A percentile compares a stretch with the other conserved stretches of the same genome.
These are phyloP conservation scores for Chanos chanos DNA, from an alignment of 2,797 vertebrate species.

Conservation along the genomic window DNA sequence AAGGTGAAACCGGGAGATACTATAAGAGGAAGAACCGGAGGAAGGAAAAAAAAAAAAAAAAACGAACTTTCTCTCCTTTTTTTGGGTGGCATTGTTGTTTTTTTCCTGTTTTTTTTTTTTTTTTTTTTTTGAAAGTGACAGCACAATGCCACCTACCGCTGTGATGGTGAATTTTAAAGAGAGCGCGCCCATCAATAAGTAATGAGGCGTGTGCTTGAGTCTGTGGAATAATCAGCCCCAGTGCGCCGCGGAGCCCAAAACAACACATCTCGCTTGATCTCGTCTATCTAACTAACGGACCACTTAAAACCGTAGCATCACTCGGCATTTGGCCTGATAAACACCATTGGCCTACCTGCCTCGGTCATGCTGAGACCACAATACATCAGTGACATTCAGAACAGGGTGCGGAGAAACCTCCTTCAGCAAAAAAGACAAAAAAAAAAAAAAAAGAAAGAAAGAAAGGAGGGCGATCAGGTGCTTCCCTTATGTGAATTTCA, in stretches of 20 bases:
- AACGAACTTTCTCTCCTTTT: background rate
- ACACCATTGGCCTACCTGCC: slow-evolving; percentile 17
- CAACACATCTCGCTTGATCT: slow-evolving; percentile 31
- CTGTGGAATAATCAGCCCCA: slow-evolving; percentile 40
- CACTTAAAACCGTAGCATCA: slow-evolving; percentile 25
- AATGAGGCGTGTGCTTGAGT: slow-evolving; percentile 28
- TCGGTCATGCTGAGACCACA: slow-evolving; percentile 2
- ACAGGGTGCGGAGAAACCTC: no score
- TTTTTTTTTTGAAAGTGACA: slow-evolving; percentile 39
- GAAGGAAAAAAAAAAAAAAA: background rate
- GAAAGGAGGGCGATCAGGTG: background rate
- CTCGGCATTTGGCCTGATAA: slow-evolving; percentile 1
- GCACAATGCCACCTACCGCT: slow-evolving; percentile 52
- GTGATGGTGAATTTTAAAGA: slow-evolving; percentile 50
- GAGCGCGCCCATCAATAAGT: slow-evolving; percentile 49
- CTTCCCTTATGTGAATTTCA: background rate
- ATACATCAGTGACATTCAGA: no score
- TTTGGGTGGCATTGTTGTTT: background rate
- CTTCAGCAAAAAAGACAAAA: no score
- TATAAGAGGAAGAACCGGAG: no score
- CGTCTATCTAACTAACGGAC: slow-evolving; percentile 25
- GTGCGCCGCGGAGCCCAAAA: slow-evolving; percentile 34
- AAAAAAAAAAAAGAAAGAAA: no score
- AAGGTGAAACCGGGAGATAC: no score
- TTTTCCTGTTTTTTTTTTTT: background rate